Conservation (phyloP, 2,888 invertebrate genomes). For the Drosophila merina region DNA sequence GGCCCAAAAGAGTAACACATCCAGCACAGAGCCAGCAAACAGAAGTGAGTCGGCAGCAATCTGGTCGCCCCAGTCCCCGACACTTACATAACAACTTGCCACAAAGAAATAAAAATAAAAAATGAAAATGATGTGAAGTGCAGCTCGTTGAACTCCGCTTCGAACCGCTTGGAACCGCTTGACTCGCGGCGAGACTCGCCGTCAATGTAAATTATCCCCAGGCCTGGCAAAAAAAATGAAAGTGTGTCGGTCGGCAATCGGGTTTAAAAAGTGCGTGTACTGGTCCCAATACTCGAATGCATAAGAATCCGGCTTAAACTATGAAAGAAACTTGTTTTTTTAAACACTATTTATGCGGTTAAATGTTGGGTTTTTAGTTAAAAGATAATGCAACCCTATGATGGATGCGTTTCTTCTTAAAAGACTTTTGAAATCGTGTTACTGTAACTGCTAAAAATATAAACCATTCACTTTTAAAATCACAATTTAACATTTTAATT, state of each 20-base stretch:
- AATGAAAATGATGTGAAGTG: slow-evolving; percentile 29
- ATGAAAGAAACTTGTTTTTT: slow-evolving; percentile 7
- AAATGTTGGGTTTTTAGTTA: neutral
- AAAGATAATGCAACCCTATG: neutral
- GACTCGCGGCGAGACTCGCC: slow-evolving; percentile 32
- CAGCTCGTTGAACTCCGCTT: slow-evolving; percentile 30
- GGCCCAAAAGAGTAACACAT: slow-evolving; percentile 69
- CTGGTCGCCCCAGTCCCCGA: slow-evolving; percentile 46
- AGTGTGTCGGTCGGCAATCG: slow-evolving; percentile 40
- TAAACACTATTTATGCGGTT: neutral
- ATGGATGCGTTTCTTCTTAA: too few relatives aligned
- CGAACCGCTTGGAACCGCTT: slow-evolving; percentile 27
- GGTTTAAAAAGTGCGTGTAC: slow-evolving; percentile 34
- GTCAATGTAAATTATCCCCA: slow-evolving; percentile 28
- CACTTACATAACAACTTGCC: slow-evolving; percentile 54
- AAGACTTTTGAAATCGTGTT: too few relatives aligned
- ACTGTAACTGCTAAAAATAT: too few relatives aligned
- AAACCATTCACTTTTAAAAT: too few relatives aligned
- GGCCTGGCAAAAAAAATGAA: slow-evolving; percentile 35
- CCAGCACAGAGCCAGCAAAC: slow-evolving; percentile 45
- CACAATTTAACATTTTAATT: neutral
- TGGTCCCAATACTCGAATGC: neutral
- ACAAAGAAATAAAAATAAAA: slow-evolving; percentile 9
- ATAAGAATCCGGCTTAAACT: neutral
- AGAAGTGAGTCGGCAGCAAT: slow-evolving; percentile 67